A percentile compares a stretch with the other conserved stretches of the same genome.
These are phyloP conservation scores for Watsonalla binaria DNA, from an alignment of 2,888 invertebrate genomes.

Conservation along the genomic window DNA sequence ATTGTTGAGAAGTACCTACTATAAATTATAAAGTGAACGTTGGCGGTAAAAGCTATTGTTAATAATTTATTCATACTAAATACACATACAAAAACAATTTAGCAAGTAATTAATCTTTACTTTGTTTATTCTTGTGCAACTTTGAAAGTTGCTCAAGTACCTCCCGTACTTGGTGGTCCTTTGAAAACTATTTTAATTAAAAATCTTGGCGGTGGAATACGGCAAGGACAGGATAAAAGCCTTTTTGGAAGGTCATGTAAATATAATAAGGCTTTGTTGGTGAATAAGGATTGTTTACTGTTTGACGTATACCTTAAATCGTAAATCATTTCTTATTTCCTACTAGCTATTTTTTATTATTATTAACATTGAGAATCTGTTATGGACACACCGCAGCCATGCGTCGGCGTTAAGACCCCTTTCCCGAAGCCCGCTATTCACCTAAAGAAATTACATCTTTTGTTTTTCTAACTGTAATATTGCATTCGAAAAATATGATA, in stretches of 20 bases:
- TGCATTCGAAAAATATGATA: too few relatives aligned
- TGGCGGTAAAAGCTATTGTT: too few relatives aligned
- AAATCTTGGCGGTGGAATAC: conserved; percentile 21
- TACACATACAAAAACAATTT: conserved; percentile 5
- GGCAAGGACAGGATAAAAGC: not conserved
- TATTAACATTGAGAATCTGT: too few relatives aligned
- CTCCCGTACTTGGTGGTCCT: conserved; percentile 10
- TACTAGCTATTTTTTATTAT: too few relatives aligned
- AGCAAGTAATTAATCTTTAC: conserved; percentile 8
- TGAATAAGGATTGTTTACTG: not conserved
- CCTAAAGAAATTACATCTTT: too few relatives aligned
- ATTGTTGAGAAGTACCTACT: too few relatives aligned
- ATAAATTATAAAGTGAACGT: too few relatives aligned
- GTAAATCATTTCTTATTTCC: not conserved
- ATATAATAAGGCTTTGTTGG: not conserved
- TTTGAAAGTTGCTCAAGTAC: conserved; percentile 10
- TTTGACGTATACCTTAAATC: not conserved
- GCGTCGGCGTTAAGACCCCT: too few relatives aligned
- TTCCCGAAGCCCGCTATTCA: too few relatives aligned
- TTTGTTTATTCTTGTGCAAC: conserved; percentile 9
- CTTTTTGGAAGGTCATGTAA: not conserved
- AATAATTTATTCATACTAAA: not conserved
- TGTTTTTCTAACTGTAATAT: too few relatives aligned
- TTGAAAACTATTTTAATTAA: conserved; percentile 32
- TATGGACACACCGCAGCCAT: too few relatives aligned